phyloP scores from a whole-genome alignment of 1,140 invertebrate genomes.

The Heliothis virescens region DNA sequence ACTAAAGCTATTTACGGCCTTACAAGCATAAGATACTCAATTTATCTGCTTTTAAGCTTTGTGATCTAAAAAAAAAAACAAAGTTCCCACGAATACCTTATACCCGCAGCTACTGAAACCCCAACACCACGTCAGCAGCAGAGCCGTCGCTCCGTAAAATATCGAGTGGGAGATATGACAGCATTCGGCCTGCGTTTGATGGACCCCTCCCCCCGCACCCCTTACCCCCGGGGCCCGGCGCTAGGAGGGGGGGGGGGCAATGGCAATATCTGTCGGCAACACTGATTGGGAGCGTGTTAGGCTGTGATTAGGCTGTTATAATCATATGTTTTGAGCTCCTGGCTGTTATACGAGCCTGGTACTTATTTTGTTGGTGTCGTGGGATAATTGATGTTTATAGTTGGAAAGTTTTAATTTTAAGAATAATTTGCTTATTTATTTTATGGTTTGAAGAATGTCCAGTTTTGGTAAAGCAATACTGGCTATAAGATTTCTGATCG shows the following conservation, averaged over 20 bases:
- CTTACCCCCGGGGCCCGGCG: neutral
- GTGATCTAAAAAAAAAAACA: too few species aligned
- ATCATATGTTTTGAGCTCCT: neutral
- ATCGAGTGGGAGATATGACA: conserved; percentile 46
- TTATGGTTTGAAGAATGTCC: too few species aligned
- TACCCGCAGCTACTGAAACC: neutral
- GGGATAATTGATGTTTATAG: too few species aligned
- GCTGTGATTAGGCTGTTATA: neutral
- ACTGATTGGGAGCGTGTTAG: conserved; percentile 22
- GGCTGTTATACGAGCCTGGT: neutral
- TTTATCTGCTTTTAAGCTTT: too few species aligned
- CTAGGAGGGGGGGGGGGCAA: neutral
- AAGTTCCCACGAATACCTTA: neutral
- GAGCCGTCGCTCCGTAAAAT: conserved; percentile 34
- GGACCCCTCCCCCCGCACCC: neutral
- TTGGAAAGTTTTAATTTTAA: too few species aligned
- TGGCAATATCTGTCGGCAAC: neutral
- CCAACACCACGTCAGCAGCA: neutral
- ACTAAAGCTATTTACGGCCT: too few species aligned
- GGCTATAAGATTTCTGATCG: too few species aligned
- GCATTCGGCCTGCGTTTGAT: conserved; percentile 41
- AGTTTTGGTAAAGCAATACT: too few species aligned
- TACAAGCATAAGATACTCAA: too few species aligned
- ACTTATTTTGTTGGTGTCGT: neutral
- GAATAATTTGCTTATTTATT: too few species aligned